phyloP scores from a whole-genome alignment of 1,140 invertebrate genomes.

The Ceratitis capitata region DNA sequence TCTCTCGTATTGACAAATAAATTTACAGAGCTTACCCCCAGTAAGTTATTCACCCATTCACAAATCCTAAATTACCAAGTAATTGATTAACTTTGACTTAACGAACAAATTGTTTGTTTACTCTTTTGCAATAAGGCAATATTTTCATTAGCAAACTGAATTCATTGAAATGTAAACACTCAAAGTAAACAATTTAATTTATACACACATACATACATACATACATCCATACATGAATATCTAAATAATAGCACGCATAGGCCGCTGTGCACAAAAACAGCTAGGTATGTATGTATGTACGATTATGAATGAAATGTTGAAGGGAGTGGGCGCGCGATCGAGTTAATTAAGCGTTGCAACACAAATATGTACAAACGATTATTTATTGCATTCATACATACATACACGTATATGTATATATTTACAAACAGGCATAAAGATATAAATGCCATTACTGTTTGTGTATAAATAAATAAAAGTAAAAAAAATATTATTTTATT shows the following conservation, averaged over 20 bases:
- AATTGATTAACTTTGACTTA: neutral
- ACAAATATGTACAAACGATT: neutral
- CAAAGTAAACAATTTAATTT: neutral
- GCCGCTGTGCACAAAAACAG: neutral
- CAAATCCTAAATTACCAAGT: neutral
- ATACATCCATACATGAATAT: too few relatives aligned
- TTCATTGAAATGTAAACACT: slow-evolving; percentile 10
- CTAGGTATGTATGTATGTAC: too few relatives aligned
- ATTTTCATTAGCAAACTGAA: slow-evolving; percentile 9
- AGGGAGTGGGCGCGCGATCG: neutral
- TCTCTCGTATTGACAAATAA: too few relatives aligned
- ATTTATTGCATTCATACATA: neutral
- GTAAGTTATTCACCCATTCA: neutral
- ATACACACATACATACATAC: neutral
- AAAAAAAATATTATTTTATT: neutral
- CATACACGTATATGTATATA: neutral
- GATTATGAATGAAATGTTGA: neutral
- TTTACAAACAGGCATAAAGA: neutral
- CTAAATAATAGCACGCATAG: neutral
- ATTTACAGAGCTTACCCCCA: neutral
- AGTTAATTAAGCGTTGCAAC: neutral
- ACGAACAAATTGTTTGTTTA: neutral
- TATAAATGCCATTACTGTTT: too few relatives aligned
- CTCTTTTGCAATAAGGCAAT: neutral
- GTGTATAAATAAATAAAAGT: neutral